Conservation (phyloP, 1,140 invertebrate species). For the Trachelipus rathkii region DNA sequence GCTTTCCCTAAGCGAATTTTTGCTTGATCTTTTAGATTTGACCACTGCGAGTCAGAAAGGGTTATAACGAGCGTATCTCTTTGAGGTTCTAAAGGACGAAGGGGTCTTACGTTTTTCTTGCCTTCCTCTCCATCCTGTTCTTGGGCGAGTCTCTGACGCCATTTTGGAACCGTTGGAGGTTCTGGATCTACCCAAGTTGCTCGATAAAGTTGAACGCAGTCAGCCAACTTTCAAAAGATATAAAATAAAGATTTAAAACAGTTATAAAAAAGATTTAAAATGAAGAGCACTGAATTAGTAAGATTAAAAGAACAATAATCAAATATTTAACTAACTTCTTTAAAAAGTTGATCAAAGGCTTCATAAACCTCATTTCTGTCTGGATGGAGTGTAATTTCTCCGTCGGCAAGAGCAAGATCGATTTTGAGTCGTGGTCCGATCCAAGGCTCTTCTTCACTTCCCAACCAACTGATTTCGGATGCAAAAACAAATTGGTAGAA, state of each 20-base stretch:
- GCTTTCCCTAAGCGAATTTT: not conserved
- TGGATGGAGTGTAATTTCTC: slow-evolving; percentile 30
- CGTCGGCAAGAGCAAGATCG: slow-evolving; percentile 34
- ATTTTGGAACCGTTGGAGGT: slow-evolving; percentile 33
- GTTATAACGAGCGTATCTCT: not conserved
- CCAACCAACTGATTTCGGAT: slow-evolving; percentile 33
- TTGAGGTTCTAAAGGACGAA: not conserved
- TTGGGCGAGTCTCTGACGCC: slow-evolving; percentile 29
- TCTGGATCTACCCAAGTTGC: slow-evolving; percentile 40
- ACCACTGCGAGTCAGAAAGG: not conserved
- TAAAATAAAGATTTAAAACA: not conserved
- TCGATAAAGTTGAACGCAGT: slow-evolving; percentile 43
- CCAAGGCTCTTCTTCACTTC: slow-evolving; percentile 39
- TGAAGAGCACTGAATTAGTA: not conserved
- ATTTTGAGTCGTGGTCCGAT: slow-evolving; percentile 36
- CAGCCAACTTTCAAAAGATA: slow-evolving; percentile 25
- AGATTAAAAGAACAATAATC: not conserved
- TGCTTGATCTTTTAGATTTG: not conserved
- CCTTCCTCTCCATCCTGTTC: not conserved
- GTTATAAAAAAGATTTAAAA: no score
- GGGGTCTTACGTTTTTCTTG: not conserved
- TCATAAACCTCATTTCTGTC: slow-evolving; percentile 30
- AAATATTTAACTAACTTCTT: slow-evolving; percentile 27
- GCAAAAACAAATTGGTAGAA: no score
- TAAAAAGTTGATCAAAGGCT: slow-evolving; percentile 35